Base-by-base conservation (phyloP, 2,888 invertebrate species). In the Entomobrya multifasciata region DNA sequence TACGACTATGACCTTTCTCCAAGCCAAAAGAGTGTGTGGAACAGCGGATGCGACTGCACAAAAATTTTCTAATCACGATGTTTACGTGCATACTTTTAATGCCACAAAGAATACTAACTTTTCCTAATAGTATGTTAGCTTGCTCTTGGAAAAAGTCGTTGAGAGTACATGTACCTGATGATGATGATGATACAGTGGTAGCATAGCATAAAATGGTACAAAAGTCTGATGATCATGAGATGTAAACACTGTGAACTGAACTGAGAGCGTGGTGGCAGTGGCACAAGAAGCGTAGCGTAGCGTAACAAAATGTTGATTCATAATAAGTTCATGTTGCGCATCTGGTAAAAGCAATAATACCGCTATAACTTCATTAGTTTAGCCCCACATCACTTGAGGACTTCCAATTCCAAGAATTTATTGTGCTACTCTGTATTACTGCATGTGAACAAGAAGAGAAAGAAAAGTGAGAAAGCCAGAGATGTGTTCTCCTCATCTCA, bases 331-430 rank as follows among this genome's bases (percentile, higher is more conserved):
- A 55, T 77, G 83, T 67, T 55, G 76, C 76, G 44, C 83, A 83
- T 83, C 77, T 65, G 76, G 83, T 77, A 67, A 83, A 77, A 77
- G 77, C 67, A 82, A 82, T 83, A 77, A 83, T 77, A 49, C 67
- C 52, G 55, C 77, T 49, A 76, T 83, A 83, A 76, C 83, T 83
- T 83, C 83, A 76, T 77, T 83, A 83, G 76, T 83, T 83, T 74
- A 62, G 67, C 67, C 55, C 62, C 76, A 62, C 77, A 65, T 83
- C 83, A 77, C 67, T 47, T 67, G 76, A 30, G 62, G 65, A 76
- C 52, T 55, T 52, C 55, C 52, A 83, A 83, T 83, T 83, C 77
- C 65, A 55, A 62, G 49, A 77, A 76, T 83, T 83, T 83, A 83
- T 77, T 82, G 72, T 72, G 20, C 41, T 27, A 72, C 30, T 62